Base-by-base conservation (phyloP, 2,888 invertebrate species). In the Acanthacorydalis orientalis region DNA sequence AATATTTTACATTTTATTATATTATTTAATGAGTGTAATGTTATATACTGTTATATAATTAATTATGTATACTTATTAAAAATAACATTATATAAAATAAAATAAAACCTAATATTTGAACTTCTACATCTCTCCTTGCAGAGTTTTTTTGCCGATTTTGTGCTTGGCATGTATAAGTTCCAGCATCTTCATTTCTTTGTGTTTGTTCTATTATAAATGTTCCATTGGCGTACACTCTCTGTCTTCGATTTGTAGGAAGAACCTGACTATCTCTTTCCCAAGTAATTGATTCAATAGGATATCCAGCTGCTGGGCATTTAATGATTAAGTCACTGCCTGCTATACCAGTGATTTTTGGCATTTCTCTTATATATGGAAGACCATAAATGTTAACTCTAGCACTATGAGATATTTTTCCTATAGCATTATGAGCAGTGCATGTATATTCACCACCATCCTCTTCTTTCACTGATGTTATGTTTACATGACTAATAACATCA, bases 391-490 rank as follows among this genome's bases (percentile, higher is more conserved):
- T 90, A 56, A 90, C 85, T 60, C 87, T 72, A 12, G 88, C 89
- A 50, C 83, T 83, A 60, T 90, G 90, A 43, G 78, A 73, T 10
- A 84, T 79, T 64, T 77, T 80, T 43, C 88, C 86, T 48, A 88
- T 85, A 46, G 80, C 75, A 64, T 90, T 91, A 55, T 79, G 78
- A 1, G 90, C 89, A 16, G 81, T 78, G 61, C 90, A 91, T 35
- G 84, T 79, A 62, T 88, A 91, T 59, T 89, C 86, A 31, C 90
- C 90, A 50, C 90, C 89, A 66, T 90, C 91, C 70, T 88, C 88
- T 55, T 86, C 85, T 57, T 85, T 83, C 51, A 89, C 80, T 52
- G 83, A 78, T 58, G 86, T 86, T 59, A 91, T 81, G 72, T 91
- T 91, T 53, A 91, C 83, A 69, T 90, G 89, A 60, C 89, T 89